Conservation (phyloP, 1,140 invertebrate species). For the Hylaeus anthracinus region DNA sequence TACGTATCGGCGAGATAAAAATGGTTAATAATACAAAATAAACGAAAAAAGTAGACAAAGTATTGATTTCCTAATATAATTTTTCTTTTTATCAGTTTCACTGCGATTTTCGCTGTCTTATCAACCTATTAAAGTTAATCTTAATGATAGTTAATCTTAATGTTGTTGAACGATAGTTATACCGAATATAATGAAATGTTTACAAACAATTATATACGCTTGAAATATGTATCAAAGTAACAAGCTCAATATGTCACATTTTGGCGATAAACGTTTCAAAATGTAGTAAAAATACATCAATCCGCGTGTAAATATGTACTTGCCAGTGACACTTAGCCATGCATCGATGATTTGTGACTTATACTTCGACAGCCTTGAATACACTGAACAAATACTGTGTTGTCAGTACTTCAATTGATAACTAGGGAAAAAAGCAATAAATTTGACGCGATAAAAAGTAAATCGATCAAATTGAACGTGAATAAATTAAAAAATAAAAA, state of each 20-base stretch:
- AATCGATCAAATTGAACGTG: slow-evolving; percentile 4
- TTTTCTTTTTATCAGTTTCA: too few species aligned
- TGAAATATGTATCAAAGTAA: too few species aligned
- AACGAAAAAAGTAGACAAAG: too few species aligned
- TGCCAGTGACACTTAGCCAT: not conserved
- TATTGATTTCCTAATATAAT: too few species aligned
- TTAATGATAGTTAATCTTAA: not conserved
- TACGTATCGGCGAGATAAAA: too few species aligned
- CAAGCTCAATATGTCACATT: not conserved
- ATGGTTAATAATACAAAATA: too few species aligned
- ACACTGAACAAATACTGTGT: slow-evolving; percentile 4
- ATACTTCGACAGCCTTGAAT: not conserved
- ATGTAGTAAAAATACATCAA: not conserved
- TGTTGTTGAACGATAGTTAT: not conserved
- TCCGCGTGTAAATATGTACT: not conserved
- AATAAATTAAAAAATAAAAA: not conserved
- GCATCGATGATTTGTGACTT: slow-evolving; percentile 4
- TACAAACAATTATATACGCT: too few species aligned
- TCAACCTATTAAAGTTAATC: not conserved
- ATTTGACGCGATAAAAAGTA: not conserved
- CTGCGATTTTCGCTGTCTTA: not conserved
- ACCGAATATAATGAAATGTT: not conserved
- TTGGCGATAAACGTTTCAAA: not conserved
- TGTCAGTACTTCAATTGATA: slow-evolving; percentile 7
- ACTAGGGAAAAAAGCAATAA: slow-evolving; percentile 10